Evolutionary conservation across 2,797 vertebrate genomes (phyloP), one percentile per base, ranked within the genome.

Genomic region (Poeciliopsis presidionis): DNA sequence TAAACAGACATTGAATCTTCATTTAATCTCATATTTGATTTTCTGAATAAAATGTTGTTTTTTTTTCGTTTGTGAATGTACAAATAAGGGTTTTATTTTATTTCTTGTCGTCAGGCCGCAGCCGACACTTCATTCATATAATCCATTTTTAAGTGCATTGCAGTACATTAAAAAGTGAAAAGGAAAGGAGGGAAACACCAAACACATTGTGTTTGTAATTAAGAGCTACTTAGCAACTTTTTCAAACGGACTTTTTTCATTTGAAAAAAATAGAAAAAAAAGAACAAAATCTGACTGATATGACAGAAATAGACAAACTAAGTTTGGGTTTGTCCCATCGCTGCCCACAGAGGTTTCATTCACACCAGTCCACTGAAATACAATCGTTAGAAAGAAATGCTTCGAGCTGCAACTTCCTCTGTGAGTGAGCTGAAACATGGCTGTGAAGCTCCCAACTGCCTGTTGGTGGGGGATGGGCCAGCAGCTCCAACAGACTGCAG

Each of bases 401-500:
- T 78, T 72, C 75, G 73, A 79, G 74, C 76, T 53, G 69, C 18
- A 43, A 86, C 88, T 88, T 84, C 79, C 85, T 91, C 73, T 87
- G 65, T 57, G 57, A 49, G 63, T 77, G 65, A 83, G 74, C 51
- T 51, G 20, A 80, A 84, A 79, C 73, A 83, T 39, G 81, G 87
- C 76, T 76, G 79, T 16, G 51, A 76, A 86, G 84, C 86, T 91
- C 25, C 78, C 86, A 79, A 82, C 86, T 81, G 86, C 80, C 85
- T 76, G 18, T 79, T 86, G 77, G 81, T 90, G 95, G 94, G 94
- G 94, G 94, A 93, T 88, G 94, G 95, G 94, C 88, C 77, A 81
- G 77, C 75, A 70, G 89, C 85, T 74, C 67, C 67, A 82, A 78
- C 85, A 86, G 78, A 84, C 87, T 85, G 86, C 87, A 90, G 78